Base-by-base conservation (phyloP, 2,888 invertebrate species). In the Morpho achilles region DNA sequence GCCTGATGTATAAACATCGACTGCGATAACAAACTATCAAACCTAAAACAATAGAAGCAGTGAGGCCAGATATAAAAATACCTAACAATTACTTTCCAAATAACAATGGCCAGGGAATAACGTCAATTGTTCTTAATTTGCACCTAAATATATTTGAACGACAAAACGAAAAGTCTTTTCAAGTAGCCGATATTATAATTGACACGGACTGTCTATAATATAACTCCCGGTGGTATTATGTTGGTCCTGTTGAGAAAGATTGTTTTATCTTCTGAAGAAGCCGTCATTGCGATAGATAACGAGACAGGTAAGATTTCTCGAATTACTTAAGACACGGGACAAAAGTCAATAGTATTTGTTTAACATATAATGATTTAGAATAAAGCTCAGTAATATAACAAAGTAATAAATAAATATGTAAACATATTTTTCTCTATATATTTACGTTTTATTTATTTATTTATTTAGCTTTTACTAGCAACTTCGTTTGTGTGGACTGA, bases 231-330 rank as follows among this genome's bases (percentile, higher is more conserved):
- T 67, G 69, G 82, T 67, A 60, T 62, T 58, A 58, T 44, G 50
- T 47, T 75, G 73, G 61, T 72, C 64, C 49, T 66, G 75, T 79
- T 79, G 79, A 80, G 78, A 74, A 73, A 70, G 75, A 77, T 79
- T 76, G 75, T 77, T 80, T 80, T 77, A 80, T 68, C 71, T 75
- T 77, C 74, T 67, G 68, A 67, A 67, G 63, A 64, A 71, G 71
- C 70, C 71, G 76, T 77, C 77, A 76, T 71, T 71, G 70, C 65
- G 62, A 67, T 84, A 84, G 63, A 68, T 85, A 84, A 84, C 77
- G 74, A 79, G 81, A 80, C 82, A 82, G 76, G 73, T 79, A 77
- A 80, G 72, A 78, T 76, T 77, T 69, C 72, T 67, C 66, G 65
- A 73, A 76, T 73, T 75, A 75, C 74, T 72, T 68, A 58, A 41